Conservation (phyloP, 2,888 invertebrate species). For the Drosophila siamana region DNA sequence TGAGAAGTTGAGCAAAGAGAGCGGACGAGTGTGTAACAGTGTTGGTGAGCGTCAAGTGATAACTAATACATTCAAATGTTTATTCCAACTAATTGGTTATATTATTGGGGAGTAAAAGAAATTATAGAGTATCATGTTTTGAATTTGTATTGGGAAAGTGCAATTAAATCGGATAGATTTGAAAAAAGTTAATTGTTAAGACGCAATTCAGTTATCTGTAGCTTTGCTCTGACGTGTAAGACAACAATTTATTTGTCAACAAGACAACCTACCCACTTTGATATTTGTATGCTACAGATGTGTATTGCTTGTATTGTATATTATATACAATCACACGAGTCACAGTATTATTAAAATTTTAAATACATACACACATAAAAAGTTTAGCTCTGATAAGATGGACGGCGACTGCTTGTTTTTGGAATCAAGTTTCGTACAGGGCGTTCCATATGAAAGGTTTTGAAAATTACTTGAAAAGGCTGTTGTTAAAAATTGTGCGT, state of each 20-base stretch:
- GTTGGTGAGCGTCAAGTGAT: neutral
- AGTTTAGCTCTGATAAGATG: constrained; percentile 3
- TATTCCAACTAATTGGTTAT: neutral
- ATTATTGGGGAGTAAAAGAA: too few relatives aligned
- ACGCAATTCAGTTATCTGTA: neutral
- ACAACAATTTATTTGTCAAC: neutral
- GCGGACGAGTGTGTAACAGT: neutral
- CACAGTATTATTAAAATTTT: neutral
- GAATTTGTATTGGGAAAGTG: neutral
- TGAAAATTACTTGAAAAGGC: neutral
- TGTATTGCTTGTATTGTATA: neutral
- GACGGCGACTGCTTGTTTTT: neutral
- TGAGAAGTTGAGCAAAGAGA: neutral
- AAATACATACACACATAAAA: neutral
- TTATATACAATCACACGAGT: neutral
- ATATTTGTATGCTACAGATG: neutral
- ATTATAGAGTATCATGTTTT: neutral
- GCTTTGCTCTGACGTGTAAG: neutral
- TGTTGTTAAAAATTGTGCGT: neutral
- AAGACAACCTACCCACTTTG: neutral
- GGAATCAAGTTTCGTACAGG: constrained; percentile 1
- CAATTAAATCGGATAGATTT: neutral
- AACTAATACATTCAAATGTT: neutral
- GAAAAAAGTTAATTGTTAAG: too few relatives aligned
- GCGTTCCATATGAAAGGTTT: neutral